These are phyloP conservation scores for Zeus faber DNA, from an alignment of 2,113 vertebrate species.

Conservation along the genomic window DNA sequence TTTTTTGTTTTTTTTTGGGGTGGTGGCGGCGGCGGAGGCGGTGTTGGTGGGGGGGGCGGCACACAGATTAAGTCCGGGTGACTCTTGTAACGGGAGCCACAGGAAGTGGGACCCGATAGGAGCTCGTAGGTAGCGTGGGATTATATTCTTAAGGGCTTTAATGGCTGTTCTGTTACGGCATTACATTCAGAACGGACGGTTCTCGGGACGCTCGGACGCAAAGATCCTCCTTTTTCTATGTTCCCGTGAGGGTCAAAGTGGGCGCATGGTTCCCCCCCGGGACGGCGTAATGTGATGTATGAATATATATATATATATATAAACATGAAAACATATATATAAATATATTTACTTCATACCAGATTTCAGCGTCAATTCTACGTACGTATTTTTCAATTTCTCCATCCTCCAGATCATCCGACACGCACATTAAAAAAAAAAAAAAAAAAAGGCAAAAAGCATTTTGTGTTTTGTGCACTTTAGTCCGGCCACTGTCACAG, in stretches of 20 bases:
- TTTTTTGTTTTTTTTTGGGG: slow-evolving; percentile 7
- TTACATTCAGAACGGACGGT: slow-evolving; percentile 40
- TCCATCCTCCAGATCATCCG: slow-evolving; percentile 30
- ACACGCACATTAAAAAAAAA: neutral
- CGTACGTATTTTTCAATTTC: slow-evolving; percentile 19
- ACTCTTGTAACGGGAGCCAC: slow-evolving; percentile 14
- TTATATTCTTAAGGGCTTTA: slow-evolving; percentile 63
- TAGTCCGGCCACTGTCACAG: slow-evolving; percentile 57
- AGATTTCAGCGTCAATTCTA: neutral
- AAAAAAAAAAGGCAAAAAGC: slow-evolving; percentile 37
- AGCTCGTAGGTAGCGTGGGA: slow-evolving; percentile 51
- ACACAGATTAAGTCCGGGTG: slow-evolving; percentile 20
- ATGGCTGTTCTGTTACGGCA: slow-evolving; percentile 52
- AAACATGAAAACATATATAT: too few relatives aligned
- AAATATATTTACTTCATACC: too few relatives aligned
- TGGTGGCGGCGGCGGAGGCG: too few relatives aligned
- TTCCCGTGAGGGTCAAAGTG: too few relatives aligned
- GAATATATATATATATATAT: too few relatives aligned
- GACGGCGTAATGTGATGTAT: too few relatives aligned
- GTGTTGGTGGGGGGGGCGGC: too few relatives aligned
- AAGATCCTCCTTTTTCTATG: too few relatives aligned
- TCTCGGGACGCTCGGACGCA: too few relatives aligned
- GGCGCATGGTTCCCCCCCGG: too few relatives aligned
- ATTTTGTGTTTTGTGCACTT: slow-evolving; percentile 56
- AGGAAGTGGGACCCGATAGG: slow-evolving; percentile 32